Evolutionary conservation across 2,113 vertebrate species (phyloP).

Genomic region (Coptodon rendalli): DNA sequence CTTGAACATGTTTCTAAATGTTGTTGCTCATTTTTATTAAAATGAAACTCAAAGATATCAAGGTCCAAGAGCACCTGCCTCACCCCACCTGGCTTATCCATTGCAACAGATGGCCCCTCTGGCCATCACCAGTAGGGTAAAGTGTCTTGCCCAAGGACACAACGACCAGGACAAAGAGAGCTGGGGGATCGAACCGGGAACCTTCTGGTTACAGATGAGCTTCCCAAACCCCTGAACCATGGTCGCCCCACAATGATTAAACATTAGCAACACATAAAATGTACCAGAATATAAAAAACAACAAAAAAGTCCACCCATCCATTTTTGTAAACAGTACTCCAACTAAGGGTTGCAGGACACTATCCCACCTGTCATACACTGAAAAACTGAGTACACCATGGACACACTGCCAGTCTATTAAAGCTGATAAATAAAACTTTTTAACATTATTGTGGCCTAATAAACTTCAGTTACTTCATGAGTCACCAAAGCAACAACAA

Average conservation of each 20-base stretch:
- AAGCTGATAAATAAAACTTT: background rate
- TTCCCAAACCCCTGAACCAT: background rate
- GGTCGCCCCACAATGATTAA: background rate
- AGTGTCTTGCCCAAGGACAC: no score
- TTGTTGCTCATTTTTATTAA: background rate
- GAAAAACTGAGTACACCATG: background rate
- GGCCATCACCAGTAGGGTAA: no score
- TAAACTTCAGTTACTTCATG: background rate
- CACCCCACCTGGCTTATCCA: background rate
- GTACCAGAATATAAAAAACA: background rate
- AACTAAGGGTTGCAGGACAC: background rate
- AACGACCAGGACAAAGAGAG: no score
- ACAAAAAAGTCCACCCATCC: background rate
- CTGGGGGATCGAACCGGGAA: no score
- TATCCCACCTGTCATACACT: background rate
- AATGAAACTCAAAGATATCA: background rate
- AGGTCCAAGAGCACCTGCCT: background rate
- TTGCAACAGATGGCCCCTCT: background rate
- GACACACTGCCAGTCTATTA: background rate
- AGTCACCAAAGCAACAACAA: background rate
- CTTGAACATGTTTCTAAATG: background rate
- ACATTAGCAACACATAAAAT: background rate
- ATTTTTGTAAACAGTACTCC: background rate
- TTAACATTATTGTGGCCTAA: background rate
- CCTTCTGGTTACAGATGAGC: no score